These are phyloP conservation scores for Philaenus spumarius DNA, from an alignment of 1,140 invertebrate genomes.

Conservation along the genomic window DNA sequence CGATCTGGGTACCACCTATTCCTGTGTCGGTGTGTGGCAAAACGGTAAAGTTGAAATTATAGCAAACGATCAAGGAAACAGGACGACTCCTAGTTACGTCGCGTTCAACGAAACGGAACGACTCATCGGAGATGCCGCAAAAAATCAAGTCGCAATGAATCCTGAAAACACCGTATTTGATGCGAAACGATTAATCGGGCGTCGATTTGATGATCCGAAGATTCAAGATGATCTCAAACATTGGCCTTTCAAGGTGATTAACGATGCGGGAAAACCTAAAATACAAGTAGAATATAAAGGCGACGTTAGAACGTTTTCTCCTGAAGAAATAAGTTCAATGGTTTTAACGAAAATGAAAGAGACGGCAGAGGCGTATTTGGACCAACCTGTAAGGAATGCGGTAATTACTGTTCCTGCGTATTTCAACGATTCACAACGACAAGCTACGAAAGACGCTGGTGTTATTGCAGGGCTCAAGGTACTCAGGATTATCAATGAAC, in stretches of 20 bases:
- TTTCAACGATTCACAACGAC: constrained; percentile 63
- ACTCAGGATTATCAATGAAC: constrained; percentile 75
- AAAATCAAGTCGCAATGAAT: constrained; percentile 75
- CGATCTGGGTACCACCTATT: constrained; percentile 73
- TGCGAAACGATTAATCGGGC: constrained; percentile 71
- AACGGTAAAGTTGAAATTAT: constrained; percentile 89
- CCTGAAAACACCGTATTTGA: constrained; percentile 80
- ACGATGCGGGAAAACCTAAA: constrained; percentile 64
- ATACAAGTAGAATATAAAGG: constrained; percentile 69
- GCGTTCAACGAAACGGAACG: constrained; percentile 77
- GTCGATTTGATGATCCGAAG: constrained; percentile 64
- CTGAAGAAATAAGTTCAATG: constrained; percentile 86
- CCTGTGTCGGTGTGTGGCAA: constrained; percentile 74
- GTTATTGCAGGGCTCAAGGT: constrained; percentile 64
- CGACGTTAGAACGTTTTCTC: constrained; percentile 65
- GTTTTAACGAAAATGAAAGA: constrained; percentile 50
- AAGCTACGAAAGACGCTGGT: constrained; percentile 58
- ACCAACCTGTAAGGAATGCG: constrained; percentile 41
- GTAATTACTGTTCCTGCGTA: constrained; percentile 58
- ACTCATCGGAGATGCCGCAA: constrained; percentile 62
- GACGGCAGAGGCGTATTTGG: constrained; percentile 49
- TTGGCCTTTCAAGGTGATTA: constrained; percentile 71
- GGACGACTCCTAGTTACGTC: constrained; percentile 87
- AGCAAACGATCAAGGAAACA: constrained; percentile 90
- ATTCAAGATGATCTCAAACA: constrained; percentile 71